These are phyloP conservation scores for Macaria notata DNA, from an alignment of 2,888 invertebrate genomes.

Conservation along the genomic window DNA sequence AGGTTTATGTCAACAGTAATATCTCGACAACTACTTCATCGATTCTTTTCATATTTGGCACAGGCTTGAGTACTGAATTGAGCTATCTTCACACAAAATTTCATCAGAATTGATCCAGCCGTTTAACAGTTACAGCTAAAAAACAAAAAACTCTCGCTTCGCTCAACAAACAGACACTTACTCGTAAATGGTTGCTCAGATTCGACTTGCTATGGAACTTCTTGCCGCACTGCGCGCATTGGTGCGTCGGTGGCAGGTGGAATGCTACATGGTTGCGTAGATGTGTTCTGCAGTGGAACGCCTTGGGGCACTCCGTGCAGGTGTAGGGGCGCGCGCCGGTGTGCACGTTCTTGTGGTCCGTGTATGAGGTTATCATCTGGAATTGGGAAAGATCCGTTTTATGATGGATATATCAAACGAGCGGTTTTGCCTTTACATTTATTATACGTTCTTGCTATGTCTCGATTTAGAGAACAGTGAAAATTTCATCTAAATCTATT, in stretches of 20 bases:
- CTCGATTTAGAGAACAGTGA: no score
- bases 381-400: neutral
- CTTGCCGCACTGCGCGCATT: slow-evolving; percentile 13
- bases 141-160: neutral
- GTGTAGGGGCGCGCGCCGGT: slow-evolving; percentile 9
- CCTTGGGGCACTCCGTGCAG: slow-evolving; percentile 2
- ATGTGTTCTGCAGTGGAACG: neutral
- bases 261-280: slow-evolving; percentile 4
- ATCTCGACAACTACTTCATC: no score
- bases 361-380: slow-evolving; percentile 14
- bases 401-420: no score
- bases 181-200: slow-evolving; percentile 10
- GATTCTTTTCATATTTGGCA: no score
- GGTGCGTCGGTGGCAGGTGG: slow-evolving; percentile 7
- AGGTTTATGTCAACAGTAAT: no score
- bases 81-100: no score
- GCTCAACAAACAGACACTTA: slow-evolving; percentile 2
- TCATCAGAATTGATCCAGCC: no score
- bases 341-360: slow-evolving; percentile 16
- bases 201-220: slow-evolving; percentile 15
- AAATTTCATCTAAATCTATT: no score
- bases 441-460: no score
- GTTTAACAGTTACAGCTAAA: neutral
- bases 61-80: no score
- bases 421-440: no score